Evolutionary conservation across 2,797 vertebrate genomes (phyloP), one percentile per base, ranked within the genome.

Genomic region (Pampus argenteus): DNA sequence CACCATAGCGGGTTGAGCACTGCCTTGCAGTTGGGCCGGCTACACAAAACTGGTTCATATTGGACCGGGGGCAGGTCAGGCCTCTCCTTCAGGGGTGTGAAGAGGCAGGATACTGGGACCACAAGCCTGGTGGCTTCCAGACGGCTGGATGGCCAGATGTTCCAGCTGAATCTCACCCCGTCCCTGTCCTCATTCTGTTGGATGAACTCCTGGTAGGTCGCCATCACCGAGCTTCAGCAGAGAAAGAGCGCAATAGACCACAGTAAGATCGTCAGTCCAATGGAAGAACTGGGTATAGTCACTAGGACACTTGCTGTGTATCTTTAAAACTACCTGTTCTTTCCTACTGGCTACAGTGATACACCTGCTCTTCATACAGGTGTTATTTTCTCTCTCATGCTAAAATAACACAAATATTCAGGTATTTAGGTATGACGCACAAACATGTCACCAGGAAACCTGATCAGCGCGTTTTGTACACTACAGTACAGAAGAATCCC

Each of bases 1-100:
- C 95, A 99, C 98, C 98, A 98, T 23, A 99, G 95, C 0, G 98
- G 98, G 86, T 98, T 99, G 76, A 99, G 98, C 64, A 98, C 96
- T 0, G 98, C 97, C 88, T 96, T 98, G 93, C 98, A 99, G 67
- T 95, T 98, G 0, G 92, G 94, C 34, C 98, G 94, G 89, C 96
- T 96, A 81, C 98, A 99, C n/a, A 99, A 89, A 18, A 99, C 96
- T 0, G 98, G 98, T 22, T 99, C 98, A 15, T 99, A 99, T 67
- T 99, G 98, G 38, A 97, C 95, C 0, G 98, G 98, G 0, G 98
- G 98, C 67, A 99, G 87, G 87, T 99, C 96, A 1, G 94, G 95
- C 13, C 95, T 95, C 65, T 99, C 98, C 79, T 97, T 98, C 63
- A 99, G 93, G 0, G 98, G 98, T 13, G 97, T 99, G 63, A 97